Base-by-base conservation (phyloP, 2,888 invertebrate species). In the Sclerodermus sp. region DNA sequence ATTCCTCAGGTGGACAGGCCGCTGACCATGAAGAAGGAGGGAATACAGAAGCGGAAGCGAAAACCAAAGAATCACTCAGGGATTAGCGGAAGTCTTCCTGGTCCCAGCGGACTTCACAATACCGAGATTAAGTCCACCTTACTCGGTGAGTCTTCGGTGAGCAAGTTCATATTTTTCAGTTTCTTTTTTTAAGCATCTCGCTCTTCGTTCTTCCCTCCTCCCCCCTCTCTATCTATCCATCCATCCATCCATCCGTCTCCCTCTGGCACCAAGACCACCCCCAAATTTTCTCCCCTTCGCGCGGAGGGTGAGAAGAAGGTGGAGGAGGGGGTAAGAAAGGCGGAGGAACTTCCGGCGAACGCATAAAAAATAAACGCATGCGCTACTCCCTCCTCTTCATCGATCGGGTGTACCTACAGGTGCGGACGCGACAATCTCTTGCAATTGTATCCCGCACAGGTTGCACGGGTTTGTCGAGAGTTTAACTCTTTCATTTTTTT, bases 1-100 rank as follows among this genome's bases (percentile, higher is more conserved):
- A 34, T 12, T 14, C 15, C 74, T 58, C 83, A 95, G 94, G 91
- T 95, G 53, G 90, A 91, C 79, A 88, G 98, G 61, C 98, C 98
- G 46, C 82, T 93, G 66, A 93, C 95, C 67, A 98, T 98, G 97
- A 97, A 96, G 81, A 98, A 98, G 80, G 98, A 98, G 64, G 96
- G 96, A 41, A 98, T 98, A 73, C 97, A 98, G 81, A 96, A 96
- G 45, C 84, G 97, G 58, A 98, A 98, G 79, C 85, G 97, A 55
- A 96, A 98, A 75, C 91, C 91, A 39, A 91, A 91, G 79, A 87
- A 79, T 66, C 76, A 77, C 29, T 57, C 74, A 5, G 68, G 56
- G 4, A 67, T 76, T 38, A 56, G 67, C 15, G 64, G 68, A 29
- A 68, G 49, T 54, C 39, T 63, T 50, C 56, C 53, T 3, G 71